Base-by-base conservation (phyloP, 1,140 invertebrate species). In the Asobara japonica region DNA sequence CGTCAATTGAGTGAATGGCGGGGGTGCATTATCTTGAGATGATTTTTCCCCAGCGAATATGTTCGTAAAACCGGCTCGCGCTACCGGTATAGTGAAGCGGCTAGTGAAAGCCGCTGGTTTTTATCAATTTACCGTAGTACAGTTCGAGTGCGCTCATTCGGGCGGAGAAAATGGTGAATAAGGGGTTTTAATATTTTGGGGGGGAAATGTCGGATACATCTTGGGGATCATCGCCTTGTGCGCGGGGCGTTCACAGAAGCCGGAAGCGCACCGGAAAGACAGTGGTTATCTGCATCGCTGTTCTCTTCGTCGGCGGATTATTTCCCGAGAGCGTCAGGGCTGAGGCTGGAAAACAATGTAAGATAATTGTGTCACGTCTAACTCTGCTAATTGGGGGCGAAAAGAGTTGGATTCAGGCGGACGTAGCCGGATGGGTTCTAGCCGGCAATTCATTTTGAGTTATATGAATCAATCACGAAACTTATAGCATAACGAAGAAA, bases 271-370 rank as follows among this genome's bases (percentile, higher is more conserved):
- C 29, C 60, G 29, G 29, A 30, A 62, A 30, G 10, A 62, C 25
- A 31, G 31, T 62, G 60, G 3, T 16, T 18, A 30, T 62, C 29
- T 29, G n/a, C 27, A 7, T 62, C 29, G 29, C 31, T 31, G 29
- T 31, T 13, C 11, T 60, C 20, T 60, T 62, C 29, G 16, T 31
- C 7, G n/a, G 3, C n/a, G 60, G 29, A 62, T 30, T 16, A 16
- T 30, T 62, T 1, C 16, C 10, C n/a, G 3, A 0, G 0, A 62
- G 29, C 16, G 60, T 62, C 27, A 16, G 0, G n/a, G 60, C 11
- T 62, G 60, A 62, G 31, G 60, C 25, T 62, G 60, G 60, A 62
- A 62, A 62, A 31, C 27, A 62, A 30, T 62, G 60, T 62, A 62
- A 62, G 60, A 30, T 62, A 0, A 48, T 48, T n/a, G 1, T 13